phyloP scores from a whole-genome alignment of 2,888 invertebrate species.

The Ellobium chinense region DNA sequence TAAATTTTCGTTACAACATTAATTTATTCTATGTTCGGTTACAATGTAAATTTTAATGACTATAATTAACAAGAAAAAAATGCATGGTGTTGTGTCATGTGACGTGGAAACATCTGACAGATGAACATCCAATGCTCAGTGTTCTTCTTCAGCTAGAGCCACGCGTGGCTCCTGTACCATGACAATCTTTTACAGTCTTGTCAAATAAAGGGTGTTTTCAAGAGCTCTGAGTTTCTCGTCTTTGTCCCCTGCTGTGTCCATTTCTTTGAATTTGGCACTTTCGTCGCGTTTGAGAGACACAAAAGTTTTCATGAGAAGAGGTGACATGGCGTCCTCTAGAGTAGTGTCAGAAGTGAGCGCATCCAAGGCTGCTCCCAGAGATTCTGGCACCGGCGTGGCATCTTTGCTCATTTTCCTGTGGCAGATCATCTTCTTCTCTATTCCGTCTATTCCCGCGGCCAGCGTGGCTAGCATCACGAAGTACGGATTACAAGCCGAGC shows the following conservation, averaged over 20 bases:
- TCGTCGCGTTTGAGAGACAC: constrained; percentile 25
- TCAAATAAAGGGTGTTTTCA: constrained; percentile 20
- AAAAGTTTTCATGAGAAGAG: constrained; percentile 8
- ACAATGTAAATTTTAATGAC: no score
- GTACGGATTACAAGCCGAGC: constrained; percentile 41
- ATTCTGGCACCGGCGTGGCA: constrained; percentile 10
- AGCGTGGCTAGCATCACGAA: constrained; percentile 36
- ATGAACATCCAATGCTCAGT: no score
- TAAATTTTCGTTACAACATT: no score
- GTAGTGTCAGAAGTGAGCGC: constrained; percentile 20
- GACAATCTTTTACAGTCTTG: background rate
- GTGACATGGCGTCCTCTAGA: constrained; percentile 31
- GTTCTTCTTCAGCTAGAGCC: no score
- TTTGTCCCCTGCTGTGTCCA: constrained; percentile 9
- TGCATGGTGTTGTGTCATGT: no score
- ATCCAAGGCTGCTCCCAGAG: constrained; percentile 28
- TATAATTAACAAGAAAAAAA: no score
- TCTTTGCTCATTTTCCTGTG: constrained; percentile 9
- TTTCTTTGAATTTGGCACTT: constrained; percentile 1
- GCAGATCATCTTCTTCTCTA: constrained; percentile 22
- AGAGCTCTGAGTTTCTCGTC: constrained; percentile 12
- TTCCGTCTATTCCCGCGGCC: constrained; percentile 44
- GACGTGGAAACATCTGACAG: no score
- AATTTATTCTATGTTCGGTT: no score
- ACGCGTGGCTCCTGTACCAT: no score